Evolutionary conservation across 2,113 vertebrate genomes (phyloP).

Genomic region (Zosterops pallidus): DNA sequence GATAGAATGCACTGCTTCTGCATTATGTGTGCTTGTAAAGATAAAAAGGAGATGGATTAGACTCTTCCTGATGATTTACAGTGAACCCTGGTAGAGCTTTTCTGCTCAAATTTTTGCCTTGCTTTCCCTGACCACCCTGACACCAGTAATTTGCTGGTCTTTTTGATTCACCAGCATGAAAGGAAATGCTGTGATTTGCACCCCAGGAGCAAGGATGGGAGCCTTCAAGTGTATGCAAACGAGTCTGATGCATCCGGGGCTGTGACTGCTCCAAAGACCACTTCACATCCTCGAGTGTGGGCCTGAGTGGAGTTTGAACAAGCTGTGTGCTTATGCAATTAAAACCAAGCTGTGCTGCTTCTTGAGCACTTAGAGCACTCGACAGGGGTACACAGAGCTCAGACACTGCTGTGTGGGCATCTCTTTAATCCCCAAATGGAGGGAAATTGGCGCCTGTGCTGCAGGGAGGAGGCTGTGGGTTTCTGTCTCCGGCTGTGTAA

Average conservation of each 20-base stretch:
- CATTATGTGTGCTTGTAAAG: background rate
- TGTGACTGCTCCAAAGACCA: background rate
- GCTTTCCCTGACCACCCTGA: background rate
- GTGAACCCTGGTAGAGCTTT: background rate
- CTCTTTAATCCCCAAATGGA: background rate
- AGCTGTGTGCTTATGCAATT: background rate
- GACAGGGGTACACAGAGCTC: background rate
- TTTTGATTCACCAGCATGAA: background rate
- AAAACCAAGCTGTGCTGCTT: background rate
- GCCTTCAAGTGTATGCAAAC: background rate
- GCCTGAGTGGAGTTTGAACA: background rate
- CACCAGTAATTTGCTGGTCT: background rate
- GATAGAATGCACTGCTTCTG: background rate
- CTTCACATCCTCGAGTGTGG: background rate
- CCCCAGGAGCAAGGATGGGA: background rate
- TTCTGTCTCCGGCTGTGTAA: background rate
- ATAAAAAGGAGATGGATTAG: background rate
- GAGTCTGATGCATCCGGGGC: background rate
- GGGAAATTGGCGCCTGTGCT: background rate
- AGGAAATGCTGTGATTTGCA: rapidly evolving
- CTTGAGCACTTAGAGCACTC: background rate
- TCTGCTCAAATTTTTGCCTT: background rate
- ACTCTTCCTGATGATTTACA: rapidly evolving
- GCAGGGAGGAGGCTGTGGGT: background rate
- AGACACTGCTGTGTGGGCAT: background rate